phyloP scores from a whole-genome alignment of 2,888 invertebrate species.

The Eilema sororculum region DNA sequence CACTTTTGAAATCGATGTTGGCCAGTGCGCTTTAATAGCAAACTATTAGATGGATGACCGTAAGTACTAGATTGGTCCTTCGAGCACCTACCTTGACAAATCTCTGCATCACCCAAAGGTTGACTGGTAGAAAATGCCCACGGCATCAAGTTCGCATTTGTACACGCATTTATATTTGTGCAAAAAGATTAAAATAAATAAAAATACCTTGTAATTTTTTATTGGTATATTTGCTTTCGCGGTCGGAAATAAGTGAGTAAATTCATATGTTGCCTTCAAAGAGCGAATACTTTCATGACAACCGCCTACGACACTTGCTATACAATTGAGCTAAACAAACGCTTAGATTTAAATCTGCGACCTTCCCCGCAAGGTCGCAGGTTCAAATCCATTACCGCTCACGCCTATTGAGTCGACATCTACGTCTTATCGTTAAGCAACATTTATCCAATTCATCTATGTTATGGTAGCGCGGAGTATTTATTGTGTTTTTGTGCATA shows the following conservation, averaged over 20 bases:
- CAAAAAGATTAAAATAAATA: too few species aligned
- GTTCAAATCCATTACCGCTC: slow-evolving; percentile 49
- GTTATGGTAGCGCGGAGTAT: background rate
- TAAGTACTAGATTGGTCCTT: too few species aligned
- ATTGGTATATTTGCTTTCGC: background rate
- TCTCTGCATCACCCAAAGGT: too few species aligned
- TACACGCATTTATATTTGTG: too few species aligned
- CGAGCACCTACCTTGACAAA: too few species aligned
- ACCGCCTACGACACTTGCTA: slow-evolving; percentile 3
- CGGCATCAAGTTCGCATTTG: too few species aligned
- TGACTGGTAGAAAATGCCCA: too few species aligned
- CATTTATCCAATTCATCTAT: slow-evolving; percentile 35
- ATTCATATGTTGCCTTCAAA: background rate
- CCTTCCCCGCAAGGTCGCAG: slow-evolving; percentile 46
- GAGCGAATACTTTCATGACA: slow-evolving; percentile 10
- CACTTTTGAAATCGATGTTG: too few species aligned
- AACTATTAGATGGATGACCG: too few species aligned
- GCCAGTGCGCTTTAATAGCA: too few species aligned
- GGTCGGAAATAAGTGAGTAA: background rate
- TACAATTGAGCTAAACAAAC: slow-evolving; percentile 19
- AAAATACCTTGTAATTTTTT: too few species aligned
- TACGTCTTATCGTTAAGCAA: slow-evolving; percentile 23
- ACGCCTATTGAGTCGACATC: slow-evolving; percentile 34
- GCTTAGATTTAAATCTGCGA: slow-evolving; percentile 31
- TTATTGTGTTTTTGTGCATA: background rate